These are phyloP conservation scores for Pseudachorutes palmiensis DNA, from an alignment of 1,140 invertebrate genomes.

Conservation along the genomic window DNA sequence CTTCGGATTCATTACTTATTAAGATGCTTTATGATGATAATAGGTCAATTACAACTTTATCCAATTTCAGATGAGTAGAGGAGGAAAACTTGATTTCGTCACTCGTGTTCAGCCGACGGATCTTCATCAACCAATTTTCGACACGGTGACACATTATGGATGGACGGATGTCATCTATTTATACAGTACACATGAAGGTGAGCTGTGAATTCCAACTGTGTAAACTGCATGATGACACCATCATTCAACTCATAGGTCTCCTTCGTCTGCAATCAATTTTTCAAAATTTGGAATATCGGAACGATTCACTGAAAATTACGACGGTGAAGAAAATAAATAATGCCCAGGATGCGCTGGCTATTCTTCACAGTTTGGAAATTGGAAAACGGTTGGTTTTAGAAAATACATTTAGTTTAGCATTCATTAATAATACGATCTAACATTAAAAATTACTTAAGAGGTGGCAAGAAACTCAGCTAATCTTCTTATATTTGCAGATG, in stretches of 20 bases:
- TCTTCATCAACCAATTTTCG: constrained; percentile 47
- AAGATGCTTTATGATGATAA: no score
- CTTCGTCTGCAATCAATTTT: constrained; percentile 80
- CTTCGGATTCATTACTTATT: no score
- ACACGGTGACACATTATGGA: constrained; percentile 46
- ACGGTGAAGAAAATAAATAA: constrained; percentile 29
- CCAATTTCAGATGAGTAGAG: constrained; percentile 17
- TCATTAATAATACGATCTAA: not conserved
- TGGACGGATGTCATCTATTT: constrained; percentile 49
- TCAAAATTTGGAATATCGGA: constrained; percentile 67
- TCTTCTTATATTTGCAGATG: constrained; percentile 22
- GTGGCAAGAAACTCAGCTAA: not conserved
- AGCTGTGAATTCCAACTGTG: no score
- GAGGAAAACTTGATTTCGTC: constrained; percentile 40
- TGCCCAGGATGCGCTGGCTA: constrained; percentile 33
- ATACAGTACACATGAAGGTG: constrained; percentile 50
- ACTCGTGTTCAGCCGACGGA: constrained; percentile 44
- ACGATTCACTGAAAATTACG: constrained; percentile 71
- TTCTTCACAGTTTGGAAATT: constrained; percentile 34
- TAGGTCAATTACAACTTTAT: no score
- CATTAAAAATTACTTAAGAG: constrained; percentile 2
- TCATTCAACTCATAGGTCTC: constrained; percentile 57
- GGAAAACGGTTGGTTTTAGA: constrained; percentile 28
- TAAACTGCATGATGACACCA: constrained; percentile 22
- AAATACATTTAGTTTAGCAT: not conserved